Evolutionary conservation across 2,797 vertebrate genomes (phyloP), one percentile per base, ranked within the genome.

Genomic region (Falco biarmicus): DNA sequence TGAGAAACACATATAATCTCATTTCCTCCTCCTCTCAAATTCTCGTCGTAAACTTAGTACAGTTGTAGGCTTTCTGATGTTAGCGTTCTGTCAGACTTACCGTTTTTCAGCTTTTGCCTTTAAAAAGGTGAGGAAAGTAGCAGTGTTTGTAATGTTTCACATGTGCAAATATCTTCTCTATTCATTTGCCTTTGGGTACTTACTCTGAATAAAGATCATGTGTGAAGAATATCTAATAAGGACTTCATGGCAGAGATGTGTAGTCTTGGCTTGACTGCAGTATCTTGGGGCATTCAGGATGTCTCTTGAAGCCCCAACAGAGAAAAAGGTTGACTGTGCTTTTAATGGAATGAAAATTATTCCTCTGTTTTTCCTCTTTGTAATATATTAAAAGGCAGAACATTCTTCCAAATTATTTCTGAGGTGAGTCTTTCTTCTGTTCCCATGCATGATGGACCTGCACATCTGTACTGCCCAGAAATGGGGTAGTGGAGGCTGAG

Each of bases 101-200:
- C 31, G 41, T 69, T n/a, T 84, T 45, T 39, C n/a, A 83, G 10
- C 13, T 54, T 89, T 91, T 94, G 48, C n/a, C 43, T 94, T 91
- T 88, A 28, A 48, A 73, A 87, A 74, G 29, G 20, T 91, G 68
- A 88, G 84, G 56, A 34, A 82, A 66, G 57, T 24, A 18, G 14
- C 47, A 71, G 29, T 47, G 15, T 68, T 76, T 56, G 15, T 84
- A 37, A 45, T 78, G 54, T 82, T 94, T 90, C 68, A 84, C 1
- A 1, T 0, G 0, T 60, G 48, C 29, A 50, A 51, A 6, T 81
- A 54, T 31, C 45, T 70, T 90, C 34, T 88, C 50, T 50, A 54
- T 78, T 69, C 78, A 47, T 81, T 89, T 89, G 66, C 28, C 53
- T 76, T 90, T 76, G 45, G 60, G 50, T 73, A 48, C 53, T 56